Evolutionary conservation across 2,888 invertebrate genomes (phyloP), one percentile per base, ranked within the genome.

Genomic region (Coenonympha glycerion): DNA sequence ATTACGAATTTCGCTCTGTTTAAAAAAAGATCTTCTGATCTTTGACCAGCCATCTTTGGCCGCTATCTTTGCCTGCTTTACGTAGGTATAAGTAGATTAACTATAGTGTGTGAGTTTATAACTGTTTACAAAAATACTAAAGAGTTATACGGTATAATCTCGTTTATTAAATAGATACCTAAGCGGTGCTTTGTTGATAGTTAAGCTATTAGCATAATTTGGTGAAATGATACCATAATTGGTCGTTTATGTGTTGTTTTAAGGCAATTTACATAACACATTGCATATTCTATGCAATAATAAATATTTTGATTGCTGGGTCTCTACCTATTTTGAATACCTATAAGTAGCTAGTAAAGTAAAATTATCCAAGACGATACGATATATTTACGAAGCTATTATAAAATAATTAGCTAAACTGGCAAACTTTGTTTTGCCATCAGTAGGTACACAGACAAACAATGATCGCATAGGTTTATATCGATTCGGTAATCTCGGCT

Each of bases 1-100:
- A 86, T 82, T 0, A 85, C 76, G 24, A 75, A 70, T 64, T 76
- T 82, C 0, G 85, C 80, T 55, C 82, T 69, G 42, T 73, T 72
- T 9, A 86, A 55, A 61, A 73, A 86, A 6, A 86, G 59, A 52
- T 79, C 69, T 60, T 76, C 77, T 0, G 70, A 60, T 46, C 57
- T 57, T 18, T 60, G 24, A 19, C 19, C 28, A 33, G 30, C 26
- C 62, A 66, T 67, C 52, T 42, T 55, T 3, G 9, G 11, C n/a
- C n/a, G n/a, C 46, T 9, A 21, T 19, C 16, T 37, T 19, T 19
- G 1, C 19, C 21, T 37, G 4, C 13, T 13, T 37, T 21, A 13
- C 22, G 24, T 24, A 1, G 11, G n/a, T n/a, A n/a, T n/a, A 30
- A 3, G 4, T 3, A 11, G 28, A n/a, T 13, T 24, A n/a, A n/a